A percentile compares a stretch with the other conserved stretches of the same genome.
Conservation (phyloP, 2,888 invertebrate species). For the Lissocephala sabroskyi region DNA sequence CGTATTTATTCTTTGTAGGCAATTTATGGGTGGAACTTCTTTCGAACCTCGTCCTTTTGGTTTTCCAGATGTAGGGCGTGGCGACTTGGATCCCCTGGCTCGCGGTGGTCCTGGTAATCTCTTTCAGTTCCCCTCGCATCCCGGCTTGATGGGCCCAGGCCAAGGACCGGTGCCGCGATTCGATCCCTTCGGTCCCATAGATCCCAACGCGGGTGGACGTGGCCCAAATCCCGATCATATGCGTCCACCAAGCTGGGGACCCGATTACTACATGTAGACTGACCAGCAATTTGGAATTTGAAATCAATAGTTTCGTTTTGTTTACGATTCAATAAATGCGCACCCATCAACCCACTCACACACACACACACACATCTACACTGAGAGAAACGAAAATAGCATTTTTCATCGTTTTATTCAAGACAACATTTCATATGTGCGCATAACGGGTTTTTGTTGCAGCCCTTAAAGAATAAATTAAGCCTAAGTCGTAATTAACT, state of each 20-base stretch:
- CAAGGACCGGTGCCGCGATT: constrained; percentile 74
- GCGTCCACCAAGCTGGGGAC: constrained; percentile 76
- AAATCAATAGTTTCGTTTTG: too few species aligned
- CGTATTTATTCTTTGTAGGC: constrained; percentile 7
- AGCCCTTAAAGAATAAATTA: too few species aligned
- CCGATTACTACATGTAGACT: constrained; percentile 65
- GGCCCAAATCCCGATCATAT: constrained; percentile 81
- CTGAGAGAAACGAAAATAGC: too few species aligned
- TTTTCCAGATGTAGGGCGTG: constrained; percentile 77
- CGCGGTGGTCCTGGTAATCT: constrained; percentile 71
- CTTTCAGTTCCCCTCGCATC: constrained; percentile 48
- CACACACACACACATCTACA: too few species aligned
- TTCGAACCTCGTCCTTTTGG: constrained; percentile 62
- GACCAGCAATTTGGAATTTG: too few species aligned
- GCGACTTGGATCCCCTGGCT: constrained; percentile 85
- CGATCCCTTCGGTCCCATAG: constrained; percentile 86
- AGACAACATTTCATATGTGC: too few species aligned
- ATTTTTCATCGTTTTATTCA: too few species aligned
- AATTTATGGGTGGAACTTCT: constrained; percentile 34
- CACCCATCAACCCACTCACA: too few species aligned
- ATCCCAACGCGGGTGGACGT: constrained; percentile 68
- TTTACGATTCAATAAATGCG: too few species aligned
- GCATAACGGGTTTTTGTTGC: too few species aligned
- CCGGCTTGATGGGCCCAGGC: constrained; percentile 20
- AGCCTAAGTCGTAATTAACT: too few species aligned